Evolutionary conservation across 1,140 invertebrate species (phyloP).

Genomic region (Geopemphigus sp.): DNA sequence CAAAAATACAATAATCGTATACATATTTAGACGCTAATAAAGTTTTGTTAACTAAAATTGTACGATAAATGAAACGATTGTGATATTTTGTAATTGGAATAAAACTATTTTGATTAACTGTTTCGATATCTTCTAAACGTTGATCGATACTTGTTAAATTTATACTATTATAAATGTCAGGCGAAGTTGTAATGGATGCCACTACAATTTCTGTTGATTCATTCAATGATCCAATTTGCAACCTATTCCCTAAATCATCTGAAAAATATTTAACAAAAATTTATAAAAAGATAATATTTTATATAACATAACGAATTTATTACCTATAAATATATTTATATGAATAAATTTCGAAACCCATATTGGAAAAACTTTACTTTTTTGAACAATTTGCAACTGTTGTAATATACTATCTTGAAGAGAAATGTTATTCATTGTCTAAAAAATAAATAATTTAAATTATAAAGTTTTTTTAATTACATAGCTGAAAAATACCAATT

Average conservation of each 20-base stretch:
- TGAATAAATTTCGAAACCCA: constrained; percentile 44
- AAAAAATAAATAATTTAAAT: constrained; percentile 1
- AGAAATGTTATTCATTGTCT: constrained; percentile 14
- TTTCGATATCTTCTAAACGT: neutral
- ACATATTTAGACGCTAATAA: constrained; percentile 15
- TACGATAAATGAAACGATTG: constrained; percentile 19
- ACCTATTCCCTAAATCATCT: neutral
- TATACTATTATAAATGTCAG: neutral
- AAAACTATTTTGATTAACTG: neutral
- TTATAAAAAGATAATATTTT: too few relatives aligned
- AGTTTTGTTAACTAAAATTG: constrained; percentile 5
- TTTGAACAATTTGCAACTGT: constrained; percentile 11
- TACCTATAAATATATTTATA: constrained; percentile 35
- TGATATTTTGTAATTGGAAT: neutral
- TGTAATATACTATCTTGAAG: constrained; percentile 42
- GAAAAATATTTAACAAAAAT: constrained; percentile 10
- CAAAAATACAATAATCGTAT: constrained; percentile 22
- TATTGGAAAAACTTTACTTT: constrained; percentile 11
- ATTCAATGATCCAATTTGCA: constrained; percentile 30
- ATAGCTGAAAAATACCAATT: neutral
- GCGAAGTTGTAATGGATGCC: neutral
- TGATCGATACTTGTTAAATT: neutral
- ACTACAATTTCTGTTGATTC: constrained; percentile 32
- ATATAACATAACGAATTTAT: neutral
- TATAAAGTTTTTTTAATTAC: neutral